Base-by-base conservation (phyloP, 2,113 vertebrate species). In the Ceyx melanurus region DNA sequence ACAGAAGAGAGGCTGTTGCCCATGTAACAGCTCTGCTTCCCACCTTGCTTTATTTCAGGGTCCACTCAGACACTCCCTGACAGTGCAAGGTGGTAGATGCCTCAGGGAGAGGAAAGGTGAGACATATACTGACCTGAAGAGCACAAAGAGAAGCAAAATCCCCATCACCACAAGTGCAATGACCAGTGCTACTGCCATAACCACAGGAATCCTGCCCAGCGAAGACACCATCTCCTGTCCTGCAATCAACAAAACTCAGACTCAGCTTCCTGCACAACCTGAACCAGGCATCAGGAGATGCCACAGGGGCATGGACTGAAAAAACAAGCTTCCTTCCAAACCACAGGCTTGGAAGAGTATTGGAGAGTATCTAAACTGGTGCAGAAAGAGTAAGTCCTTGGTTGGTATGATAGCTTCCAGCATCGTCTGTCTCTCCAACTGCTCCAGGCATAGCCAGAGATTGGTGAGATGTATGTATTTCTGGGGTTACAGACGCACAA, bases 61-160 rank as follows among this genome's bases (percentile, higher is more conserved):
- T 62, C 21, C 33, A 4, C 29, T 51, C 50, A 19, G 9, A 37
- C 28, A 29, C 4, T 13, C 9, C 20, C 13, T 35, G 26, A 15
- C 40, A 62, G 9, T 13, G 31, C 61, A 56, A 54, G 28, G 15
- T 48, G 45, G 35, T 66, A 54, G 40, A 51, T 64, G 28, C 15
- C 31, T 56, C 25, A 45, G 22, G 88, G 23, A 46, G 5, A 43
- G 17, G 3, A 74, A 19, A 48, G 18, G 7, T 42, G 6, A 56
- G 12, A 28, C 16, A 43, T 10, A 43, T 67, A 95, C 96, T 91
- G 17, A 96, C 95, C 94, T 90, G 72, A 91, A n/a, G 20, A 92
- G 1, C 13, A 94, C 0, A 3, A 92, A 51, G 11, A 95, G 22
- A 28, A 96, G 81, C 20, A 96, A 84, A 90, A 88, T 72, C 15